Evolutionary conservation across 1,140 invertebrate genomes (phyloP), one percentile per base, ranked within the genome.

Genomic region (Drosophila nigromelanica): DNA sequence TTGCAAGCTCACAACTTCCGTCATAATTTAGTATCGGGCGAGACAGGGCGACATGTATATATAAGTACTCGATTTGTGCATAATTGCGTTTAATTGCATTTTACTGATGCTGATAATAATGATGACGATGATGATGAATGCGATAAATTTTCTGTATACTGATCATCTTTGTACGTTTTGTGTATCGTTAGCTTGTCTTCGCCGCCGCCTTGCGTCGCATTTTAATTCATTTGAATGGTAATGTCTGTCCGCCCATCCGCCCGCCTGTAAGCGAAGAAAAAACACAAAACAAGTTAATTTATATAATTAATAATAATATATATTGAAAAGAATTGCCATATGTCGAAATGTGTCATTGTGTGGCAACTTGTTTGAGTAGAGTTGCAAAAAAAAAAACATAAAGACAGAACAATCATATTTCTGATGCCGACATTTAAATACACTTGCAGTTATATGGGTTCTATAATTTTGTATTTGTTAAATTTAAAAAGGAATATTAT

Each of bases 31-130:
- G 43, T 52, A 56, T 50, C 66, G 59, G 35, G 10, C 30, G 43
- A 39, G 27, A 27, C 39, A 42, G 27, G 15, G 14, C 27, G 15
- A 27, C 15, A 45, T 47, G 56, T 42, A 43, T 14, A 35, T 58
- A n/a, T 30, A 42, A 48, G 50, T 48, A 68, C 51, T 51, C 30
- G 58, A 51, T 60, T 63, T 76, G 63, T 89, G 83, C 82, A 86
- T 87, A 86, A 86, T 86, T 87, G 73, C 82, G 78, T 67, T 68
- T 87, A 77, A 86, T 82, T 87, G 73, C 61, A 71, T 52, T 78
- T 37, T 45, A 62, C 54, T 40, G 63, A 43, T 63, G 48, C 55
- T 55, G 3, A 35, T 18, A 5, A 8, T 5, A n/a, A 27, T 43
- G 24, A 2, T 21, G 12, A 47, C 12, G 7, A 11, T 37, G 52